Conservation (phyloP, 2,888 invertebrate genomes). For the Drosophila anomalata region DNA sequence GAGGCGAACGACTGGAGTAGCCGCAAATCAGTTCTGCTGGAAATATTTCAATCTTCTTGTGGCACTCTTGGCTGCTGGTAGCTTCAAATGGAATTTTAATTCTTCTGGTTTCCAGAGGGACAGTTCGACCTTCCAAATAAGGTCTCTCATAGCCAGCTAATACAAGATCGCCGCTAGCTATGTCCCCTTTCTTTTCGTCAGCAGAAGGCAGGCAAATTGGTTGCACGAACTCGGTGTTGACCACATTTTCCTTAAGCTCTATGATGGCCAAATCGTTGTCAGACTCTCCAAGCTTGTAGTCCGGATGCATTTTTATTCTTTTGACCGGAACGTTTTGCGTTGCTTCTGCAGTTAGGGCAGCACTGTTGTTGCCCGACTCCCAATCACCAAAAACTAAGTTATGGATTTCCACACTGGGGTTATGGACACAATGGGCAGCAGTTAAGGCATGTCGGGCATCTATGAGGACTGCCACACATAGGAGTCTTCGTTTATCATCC, state of each 20-base stretch:
- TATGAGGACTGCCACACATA: conserved; percentile 18
- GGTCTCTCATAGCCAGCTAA: conserved; percentile 1
- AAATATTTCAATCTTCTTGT: not conserved
- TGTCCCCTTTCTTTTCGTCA: not conserved
- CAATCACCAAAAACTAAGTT: conserved; percentile 21
- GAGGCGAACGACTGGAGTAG: fast-evolving
- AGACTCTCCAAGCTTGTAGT: not conserved
- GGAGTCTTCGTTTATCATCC: not conserved
- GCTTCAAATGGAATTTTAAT: conserved; percentile 4
- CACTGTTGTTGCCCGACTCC: conserved; percentile 5
- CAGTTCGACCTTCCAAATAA: not conserved
- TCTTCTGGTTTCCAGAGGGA: not conserved
- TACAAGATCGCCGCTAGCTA: not conserved
- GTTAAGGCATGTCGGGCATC: conserved; percentile 16
- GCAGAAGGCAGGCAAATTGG: conserved; percentile 26
- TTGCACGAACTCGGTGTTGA: conserved; percentile 8
- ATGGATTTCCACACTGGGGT: not conserved
- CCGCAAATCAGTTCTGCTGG: conserved; percentile 11
- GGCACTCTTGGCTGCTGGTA: not conserved
- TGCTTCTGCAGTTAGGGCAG: not conserved
- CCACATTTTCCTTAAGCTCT: not conserved
- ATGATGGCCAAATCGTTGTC: conserved; percentile 18
- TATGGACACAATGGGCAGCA: conserved; percentile 20
- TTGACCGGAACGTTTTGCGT: not conserved
- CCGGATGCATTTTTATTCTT: not conserved